Base-by-base conservation (phyloP, 2,797 vertebrate genomes). In the Cichlasoma orientale region DNA sequence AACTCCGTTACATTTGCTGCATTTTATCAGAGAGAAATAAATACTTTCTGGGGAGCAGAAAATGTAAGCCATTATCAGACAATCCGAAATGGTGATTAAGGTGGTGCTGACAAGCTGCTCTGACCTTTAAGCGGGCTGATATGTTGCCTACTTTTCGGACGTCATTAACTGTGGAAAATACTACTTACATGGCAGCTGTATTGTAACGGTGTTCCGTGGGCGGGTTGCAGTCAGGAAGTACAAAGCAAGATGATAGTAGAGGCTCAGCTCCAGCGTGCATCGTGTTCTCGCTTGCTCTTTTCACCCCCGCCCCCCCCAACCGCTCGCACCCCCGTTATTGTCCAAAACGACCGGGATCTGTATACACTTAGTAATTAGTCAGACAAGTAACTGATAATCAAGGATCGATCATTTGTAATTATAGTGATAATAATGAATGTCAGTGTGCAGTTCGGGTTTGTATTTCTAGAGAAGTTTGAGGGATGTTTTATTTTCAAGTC, bases 171-270 rank as follows among this genome's bases (percentile, higher is more conserved):
- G 69, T 76, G 72, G 86, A 90, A 87, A 89, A 90, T 69, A 89
- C 85, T 90, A 78, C 85, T 91, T 92, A 72, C 87, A 58, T 52
- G 78, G 90, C 88, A 93, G 86, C 90, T 85, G 91, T 78, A 83
- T 89, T 87, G 90, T 91, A 68, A 75, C 75, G 82, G 80, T 75
- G 78, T 81, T 90, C 77, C 82, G 91, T 92, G 89, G 92, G 94
- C 90, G 91, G 89, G 79, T 86, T 84, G 89, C 90, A 92, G 88
- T 74, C 90, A 92, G 91, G 90, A 93, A 90, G 88, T 90, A 90
- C 84, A 88, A 87, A 85, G 87, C 88, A 76, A 82, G 87, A 92
- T 88, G 88, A 92, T 91, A 90, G 91, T 90, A 82, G 88, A 89
- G 85, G 84, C 72, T 90, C 86, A 66, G 85, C 85, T 82, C 86